These are phyloP conservation scores for Galerucella nymphaeae DNA, from an alignment of 2,888 invertebrate genomes.

Conservation along the genomic window DNA sequence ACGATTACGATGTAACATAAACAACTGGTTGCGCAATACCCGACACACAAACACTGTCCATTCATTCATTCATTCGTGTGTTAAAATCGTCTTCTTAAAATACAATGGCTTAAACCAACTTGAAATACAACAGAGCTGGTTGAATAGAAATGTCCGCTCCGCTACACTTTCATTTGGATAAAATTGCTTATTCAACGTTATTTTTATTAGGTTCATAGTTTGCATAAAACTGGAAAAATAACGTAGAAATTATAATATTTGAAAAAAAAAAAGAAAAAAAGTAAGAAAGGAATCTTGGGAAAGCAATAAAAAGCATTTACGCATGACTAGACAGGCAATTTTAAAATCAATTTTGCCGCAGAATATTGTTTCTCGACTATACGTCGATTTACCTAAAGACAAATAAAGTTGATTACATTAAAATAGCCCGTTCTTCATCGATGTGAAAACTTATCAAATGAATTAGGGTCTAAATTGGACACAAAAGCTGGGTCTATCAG, in stretches of 20 bases:
- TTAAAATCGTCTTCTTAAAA: slow-evolving; percentile 12
- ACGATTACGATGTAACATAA: not conserved
- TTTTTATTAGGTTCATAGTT: slow-evolving; percentile 6
- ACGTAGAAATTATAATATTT: not conserved
- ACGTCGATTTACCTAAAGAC: too few species aligned
- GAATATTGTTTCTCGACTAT: too few species aligned
- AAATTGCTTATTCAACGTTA: not conserved
- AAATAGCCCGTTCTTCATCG: too few species aligned
- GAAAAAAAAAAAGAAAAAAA: not conserved
- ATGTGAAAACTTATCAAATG: too few species aligned
- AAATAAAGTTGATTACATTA: too few species aligned
- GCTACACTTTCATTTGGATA: slow-evolving; percentile 6
- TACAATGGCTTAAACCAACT: slow-evolving; percentile 14
- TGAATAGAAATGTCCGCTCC: slow-evolving; percentile 2
- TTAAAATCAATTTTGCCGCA: not conserved
- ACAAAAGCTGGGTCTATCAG: too few species aligned
- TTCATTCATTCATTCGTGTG: slow-evolving; percentile 9
- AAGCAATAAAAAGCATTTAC: not conserved
- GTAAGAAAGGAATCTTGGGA: not conserved
- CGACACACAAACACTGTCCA: not conserved
- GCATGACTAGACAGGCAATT: not conserved
- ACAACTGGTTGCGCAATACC: slow-evolving; percentile 10
- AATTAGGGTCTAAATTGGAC: too few species aligned
- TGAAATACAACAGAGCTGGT: slow-evolving; percentile 6
- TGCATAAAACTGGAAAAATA: slow-evolving; percentile 2